phyloP scores from a whole-genome alignment of 2,888 invertebrate species.

The Tiliacea aurago region DNA sequence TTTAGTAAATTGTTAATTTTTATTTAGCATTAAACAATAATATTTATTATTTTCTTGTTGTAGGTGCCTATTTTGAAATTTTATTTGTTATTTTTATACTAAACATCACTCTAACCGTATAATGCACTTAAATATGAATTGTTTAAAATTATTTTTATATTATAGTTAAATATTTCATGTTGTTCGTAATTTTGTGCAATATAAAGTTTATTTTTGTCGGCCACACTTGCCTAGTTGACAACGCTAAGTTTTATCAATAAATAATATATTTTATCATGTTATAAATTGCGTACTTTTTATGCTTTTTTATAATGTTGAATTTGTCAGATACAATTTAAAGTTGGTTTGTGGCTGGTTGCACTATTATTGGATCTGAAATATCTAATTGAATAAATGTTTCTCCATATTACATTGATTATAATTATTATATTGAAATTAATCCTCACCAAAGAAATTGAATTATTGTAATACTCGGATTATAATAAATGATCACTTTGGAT shows the following conservation, averaged over 20 bases:
- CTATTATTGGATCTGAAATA: slow-evolving; percentile 74
- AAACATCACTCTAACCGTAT: slow-evolving; percentile 76
- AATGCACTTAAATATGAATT: slow-evolving; percentile 75
- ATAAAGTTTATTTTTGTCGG: slow-evolving; percentile 61
- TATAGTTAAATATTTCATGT: slow-evolving; percentile 67
- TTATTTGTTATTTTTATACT: slow-evolving; percentile 68
- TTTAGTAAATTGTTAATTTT: slow-evolving; percentile 74
- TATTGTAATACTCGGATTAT: slow-evolving; percentile 87
- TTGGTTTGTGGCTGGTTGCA: slow-evolving; percentile 54
- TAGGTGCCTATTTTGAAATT: slow-evolving; percentile 78
- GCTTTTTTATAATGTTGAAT: slow-evolving; percentile 59
- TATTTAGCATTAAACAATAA: slow-evolving; percentile 52
- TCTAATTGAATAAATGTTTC: slow-evolving; percentile 61
- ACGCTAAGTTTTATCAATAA: slow-evolving; percentile 34
- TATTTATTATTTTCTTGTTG: slow-evolving; percentile 64
- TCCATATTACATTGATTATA: slow-evolving; percentile 66
- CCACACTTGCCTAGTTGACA: slow-evolving; percentile 63
- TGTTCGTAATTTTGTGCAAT: slow-evolving; percentile 67
- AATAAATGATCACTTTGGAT: slow-evolving; percentile 85
- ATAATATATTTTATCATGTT: slow-evolving; percentile 57
- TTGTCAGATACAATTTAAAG: slow-evolving; percentile 42
- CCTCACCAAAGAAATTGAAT: slow-evolving; percentile 88
- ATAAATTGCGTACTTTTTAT: slow-evolving; percentile 56
- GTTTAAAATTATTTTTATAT: slow-evolving; percentile 68
- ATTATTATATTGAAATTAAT: slow-evolving; percentile 79